phyloP scores from a whole-genome alignment of 2,113 vertebrate genomes.

The Gorsachius goisagi region DNA sequence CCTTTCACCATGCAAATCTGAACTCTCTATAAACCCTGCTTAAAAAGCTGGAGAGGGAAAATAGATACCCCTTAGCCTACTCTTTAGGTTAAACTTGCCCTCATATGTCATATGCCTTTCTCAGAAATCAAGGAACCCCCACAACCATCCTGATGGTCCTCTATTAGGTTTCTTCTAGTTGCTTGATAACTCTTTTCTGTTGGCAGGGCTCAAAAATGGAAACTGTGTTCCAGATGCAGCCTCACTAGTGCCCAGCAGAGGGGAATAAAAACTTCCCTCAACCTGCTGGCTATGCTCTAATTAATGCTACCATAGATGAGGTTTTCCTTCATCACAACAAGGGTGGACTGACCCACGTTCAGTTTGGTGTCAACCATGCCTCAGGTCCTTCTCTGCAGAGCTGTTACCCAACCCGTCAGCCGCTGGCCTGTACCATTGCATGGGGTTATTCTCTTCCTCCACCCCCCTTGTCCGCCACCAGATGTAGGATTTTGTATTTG shows the following conservation, averaged over 20 bases:
- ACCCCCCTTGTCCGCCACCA: fast-evolving
- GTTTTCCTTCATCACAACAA: not conserved
- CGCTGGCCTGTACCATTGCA: not conserved
- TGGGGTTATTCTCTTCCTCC: not conserved
- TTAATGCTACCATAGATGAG: not conserved
- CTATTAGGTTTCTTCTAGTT: not conserved
- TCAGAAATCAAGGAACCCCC: not conserved
- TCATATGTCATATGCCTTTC: not conserved
- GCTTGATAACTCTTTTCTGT: not conserved
- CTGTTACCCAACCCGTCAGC: not conserved
- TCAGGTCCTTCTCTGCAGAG: not conserved
- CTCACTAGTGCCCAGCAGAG: not conserved
- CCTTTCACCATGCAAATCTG: not conserved
- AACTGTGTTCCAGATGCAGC: not conserved
- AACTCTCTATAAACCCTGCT: not conserved
- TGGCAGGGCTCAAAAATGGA: not conserved
- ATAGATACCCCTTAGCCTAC: not conserved
- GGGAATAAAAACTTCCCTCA: not conserved
- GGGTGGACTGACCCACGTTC: not conserved
- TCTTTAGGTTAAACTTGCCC: not conserved
- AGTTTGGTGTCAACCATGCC: not conserved
- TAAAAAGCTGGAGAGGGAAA: not conserved
- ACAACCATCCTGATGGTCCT: not conserved
- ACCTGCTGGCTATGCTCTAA: not conserved
- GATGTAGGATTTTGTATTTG: not conserved